Percentiles rank a stretch among this genome's conserved stretches.
phyloP scores from a whole-genome alignment of 2,113 vertebrate species.

The Brienomyrus brachyistius region DNA sequence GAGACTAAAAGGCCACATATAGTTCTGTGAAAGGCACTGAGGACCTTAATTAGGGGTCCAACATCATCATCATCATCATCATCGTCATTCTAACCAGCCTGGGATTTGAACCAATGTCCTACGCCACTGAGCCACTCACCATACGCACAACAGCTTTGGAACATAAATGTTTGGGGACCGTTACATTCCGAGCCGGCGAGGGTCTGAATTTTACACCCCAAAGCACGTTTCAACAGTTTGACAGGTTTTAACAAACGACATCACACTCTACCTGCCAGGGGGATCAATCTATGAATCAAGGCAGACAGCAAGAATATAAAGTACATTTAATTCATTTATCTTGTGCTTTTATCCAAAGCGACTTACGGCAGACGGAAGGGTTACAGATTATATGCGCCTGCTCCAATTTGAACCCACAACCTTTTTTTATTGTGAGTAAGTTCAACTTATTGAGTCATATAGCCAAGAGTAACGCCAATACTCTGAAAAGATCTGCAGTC shows the following conservation, averaged over 20 bases:
- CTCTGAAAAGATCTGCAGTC: neutral
- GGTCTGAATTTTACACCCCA: neutral
- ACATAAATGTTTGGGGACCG: neutral
- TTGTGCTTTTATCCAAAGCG: neutral
- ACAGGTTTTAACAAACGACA: neutral
- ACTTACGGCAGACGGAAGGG: neutral
- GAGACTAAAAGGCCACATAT: neutral
- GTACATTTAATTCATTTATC: neutral
- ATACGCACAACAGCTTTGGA: neutral
- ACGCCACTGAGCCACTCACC: neutral
- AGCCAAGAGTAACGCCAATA: neutral
- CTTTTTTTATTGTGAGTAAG: neutral
- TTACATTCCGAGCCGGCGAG: neutral
- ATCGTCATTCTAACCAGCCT: no score
- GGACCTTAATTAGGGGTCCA: no score
- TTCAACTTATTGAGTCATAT: neutral
- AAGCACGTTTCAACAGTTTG: neutral
- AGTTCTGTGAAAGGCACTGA: no score
- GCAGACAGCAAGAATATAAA: neutral
- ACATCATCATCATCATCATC: no score
- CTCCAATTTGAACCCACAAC: neutral
- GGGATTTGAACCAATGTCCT: neutral
- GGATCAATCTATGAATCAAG: neutral
- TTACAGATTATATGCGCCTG: neutral
- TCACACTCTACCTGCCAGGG: neutral